A percentile compares a stretch with the other conserved stretches of the same genome.
phyloP scores from a whole-genome alignment of 2,888 invertebrate genomes.

The Amblyteles armatorius region DNA sequence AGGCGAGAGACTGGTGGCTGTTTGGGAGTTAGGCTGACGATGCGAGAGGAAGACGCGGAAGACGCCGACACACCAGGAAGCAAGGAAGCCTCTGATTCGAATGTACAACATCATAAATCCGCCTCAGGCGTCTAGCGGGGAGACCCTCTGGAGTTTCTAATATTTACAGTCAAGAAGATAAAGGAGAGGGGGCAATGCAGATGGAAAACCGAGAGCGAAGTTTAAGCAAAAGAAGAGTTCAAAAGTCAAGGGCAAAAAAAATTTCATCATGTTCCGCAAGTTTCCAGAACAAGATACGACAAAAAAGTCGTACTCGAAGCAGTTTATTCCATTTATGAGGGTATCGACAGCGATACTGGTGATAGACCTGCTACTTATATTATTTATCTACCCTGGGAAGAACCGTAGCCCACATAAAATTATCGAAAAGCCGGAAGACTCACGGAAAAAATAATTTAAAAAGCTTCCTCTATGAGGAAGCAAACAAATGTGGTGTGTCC shows the following conservation, averaged over 20 bases:
- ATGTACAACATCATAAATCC: conserved; percentile 55
- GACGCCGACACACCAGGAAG: conserved; percentile 11
- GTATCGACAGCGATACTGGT: neutral
- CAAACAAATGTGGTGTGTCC: neutral
- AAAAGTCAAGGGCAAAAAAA: conserved; percentile 12
- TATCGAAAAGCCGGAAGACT: neutral
- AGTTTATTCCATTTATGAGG: conserved; percentile 28
- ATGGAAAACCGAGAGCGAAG: conserved; percentile 28
- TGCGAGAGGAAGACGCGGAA: conserved; percentile 52
- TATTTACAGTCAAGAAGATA: conserved; percentile 40
- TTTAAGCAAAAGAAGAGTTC: neutral
- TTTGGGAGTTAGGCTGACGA: conserved; percentile 74
- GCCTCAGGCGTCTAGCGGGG: conserved; percentile 20
- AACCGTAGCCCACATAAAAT: neutral
- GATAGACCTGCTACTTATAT: neutral
- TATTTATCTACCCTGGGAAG: neutral
- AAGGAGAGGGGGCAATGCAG: neutral
- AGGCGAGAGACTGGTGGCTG: conserved; percentile 64
- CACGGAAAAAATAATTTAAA: neutral
- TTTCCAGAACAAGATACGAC: conserved; percentile 7
- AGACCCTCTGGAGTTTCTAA: conserved; percentile 12
- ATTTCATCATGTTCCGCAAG: conserved; percentile 6
- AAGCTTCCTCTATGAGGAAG: neutral
- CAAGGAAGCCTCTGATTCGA: conserved; percentile 43
- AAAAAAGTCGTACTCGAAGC: conserved; percentile 9